These are phyloP conservation scores for Sinohyriopsis cumingii DNA, from an alignment of 2,888 invertebrate genomes.

Conservation along the genomic window DNA sequence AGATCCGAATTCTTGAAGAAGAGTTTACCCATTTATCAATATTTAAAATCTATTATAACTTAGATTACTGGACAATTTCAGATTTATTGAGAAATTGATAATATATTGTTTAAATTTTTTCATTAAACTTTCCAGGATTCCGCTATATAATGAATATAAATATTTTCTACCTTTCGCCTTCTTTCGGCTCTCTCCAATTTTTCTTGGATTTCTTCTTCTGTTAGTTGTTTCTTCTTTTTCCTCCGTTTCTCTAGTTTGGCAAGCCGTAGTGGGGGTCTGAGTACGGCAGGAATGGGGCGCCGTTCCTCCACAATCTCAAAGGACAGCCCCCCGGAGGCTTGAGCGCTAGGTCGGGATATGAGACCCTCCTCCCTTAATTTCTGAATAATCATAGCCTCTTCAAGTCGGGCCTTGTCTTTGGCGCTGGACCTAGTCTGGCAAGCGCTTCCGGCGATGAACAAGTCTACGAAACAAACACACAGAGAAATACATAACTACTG, in stretches of 20 bases:
- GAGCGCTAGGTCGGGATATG: slow-evolving; percentile 66
- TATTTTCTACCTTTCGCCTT: slow-evolving; percentile 58
- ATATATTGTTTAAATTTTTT: no score
- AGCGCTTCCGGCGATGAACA: slow-evolving; percentile 65
- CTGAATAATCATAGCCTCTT: slow-evolving; percentile 68
- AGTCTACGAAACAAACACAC: slow-evolving; percentile 49
- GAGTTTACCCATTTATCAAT: no score
- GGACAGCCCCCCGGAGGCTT: slow-evolving; percentile 65
- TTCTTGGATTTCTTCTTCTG: slow-evolving; percentile 64
- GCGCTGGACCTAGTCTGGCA: slow-evolving; percentile 67
- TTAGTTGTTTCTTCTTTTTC: slow-evolving; percentile 60
- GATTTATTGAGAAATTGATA: no score
- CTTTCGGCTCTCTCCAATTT: slow-evolving; percentile 64
- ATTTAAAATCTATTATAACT: no score
- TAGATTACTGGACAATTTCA: no score
- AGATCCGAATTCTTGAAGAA: no score
- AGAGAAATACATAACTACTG: background rate
- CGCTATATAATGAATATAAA: slow-evolving; percentile 9
- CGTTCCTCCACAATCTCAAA: slow-evolving; percentile 59
- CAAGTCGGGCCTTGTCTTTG: slow-evolving; percentile 66
- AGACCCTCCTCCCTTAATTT: slow-evolving; percentile 71
- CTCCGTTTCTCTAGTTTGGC: slow-evolving; percentile 61
- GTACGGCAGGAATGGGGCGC: slow-evolving; percentile 20
- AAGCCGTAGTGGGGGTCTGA: slow-evolving; percentile 58
- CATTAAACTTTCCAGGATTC: background rate